Evolutionary conservation across 2,888 invertebrate species (phyloP).

Genomic region (Mimas tiliae): DNA sequence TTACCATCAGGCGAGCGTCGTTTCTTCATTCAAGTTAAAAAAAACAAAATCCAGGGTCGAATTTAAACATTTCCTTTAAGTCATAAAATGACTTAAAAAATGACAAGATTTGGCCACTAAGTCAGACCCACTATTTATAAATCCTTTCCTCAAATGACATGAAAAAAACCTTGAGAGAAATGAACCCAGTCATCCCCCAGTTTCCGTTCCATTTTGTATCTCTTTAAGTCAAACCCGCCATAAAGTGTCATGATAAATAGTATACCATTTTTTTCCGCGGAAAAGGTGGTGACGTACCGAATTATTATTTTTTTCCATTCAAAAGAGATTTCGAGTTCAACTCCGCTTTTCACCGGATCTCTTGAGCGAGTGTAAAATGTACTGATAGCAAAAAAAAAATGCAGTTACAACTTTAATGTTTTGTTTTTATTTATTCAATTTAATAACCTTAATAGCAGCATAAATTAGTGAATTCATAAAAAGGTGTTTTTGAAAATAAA

Average conservation of each 20-base stretch:
- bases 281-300: constrained; percentile 40
- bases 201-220: not conserved
- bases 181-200: not conserved
- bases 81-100: no score
- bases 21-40: no score
- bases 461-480: no score
- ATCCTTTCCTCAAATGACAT: not conserved
- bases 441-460: no score
- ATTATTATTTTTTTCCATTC: constrained; percentile 43
- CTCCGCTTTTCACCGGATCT: constrained; percentile 55
- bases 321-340: constrained; percentile 53
- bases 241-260: constrained; percentile 25
- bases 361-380: constrained; percentile 32
- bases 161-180: not conserved
- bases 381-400: constrained; percentile 3
- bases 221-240: constrained; percentile 13
- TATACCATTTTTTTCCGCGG: constrained; percentile 17
- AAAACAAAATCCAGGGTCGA: no score
- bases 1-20: no score
- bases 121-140: no score
- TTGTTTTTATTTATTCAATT: no score
- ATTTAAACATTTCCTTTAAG: no score
- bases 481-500: no score
- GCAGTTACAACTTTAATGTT: no score
- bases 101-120: no score